phyloP scores from a whole-genome alignment of 2,797 vertebrate species.

The Sparus aurata region DNA sequence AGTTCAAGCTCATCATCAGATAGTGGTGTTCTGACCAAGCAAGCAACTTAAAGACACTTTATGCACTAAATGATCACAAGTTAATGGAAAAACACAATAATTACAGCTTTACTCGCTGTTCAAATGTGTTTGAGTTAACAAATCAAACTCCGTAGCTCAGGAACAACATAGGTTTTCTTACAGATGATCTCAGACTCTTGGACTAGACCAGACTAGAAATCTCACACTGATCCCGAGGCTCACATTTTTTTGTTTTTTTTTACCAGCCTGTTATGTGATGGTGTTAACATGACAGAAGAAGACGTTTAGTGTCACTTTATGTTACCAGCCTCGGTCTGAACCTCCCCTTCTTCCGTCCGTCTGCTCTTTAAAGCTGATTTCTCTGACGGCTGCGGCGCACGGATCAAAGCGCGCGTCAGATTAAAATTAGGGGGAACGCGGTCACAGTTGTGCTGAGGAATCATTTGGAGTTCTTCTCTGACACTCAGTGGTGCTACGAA shows the following conservation, averaged over 20 bases:
- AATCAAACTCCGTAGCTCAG: not conserved
- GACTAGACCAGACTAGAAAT: no score
- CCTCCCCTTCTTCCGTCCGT: slow-evolving; percentile 12
- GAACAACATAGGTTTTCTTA: not conserved
- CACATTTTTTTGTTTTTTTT: not conserved
- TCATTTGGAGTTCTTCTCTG: not conserved
- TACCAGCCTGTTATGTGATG: not conserved
- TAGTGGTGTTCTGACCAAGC: not conserved
- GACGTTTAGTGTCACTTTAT: slow-evolving; percentile 31
- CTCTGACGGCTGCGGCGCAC: slow-evolving; percentile 20
- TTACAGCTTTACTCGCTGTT: not conserved
- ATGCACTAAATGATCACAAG: not conserved
- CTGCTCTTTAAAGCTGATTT: slow-evolving; percentile 40
- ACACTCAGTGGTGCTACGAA: not conserved
- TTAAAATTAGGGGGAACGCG: slow-evolving; percentile 27
- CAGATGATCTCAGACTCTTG: not conserved
- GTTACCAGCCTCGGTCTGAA: slow-evolving; percentile 15
- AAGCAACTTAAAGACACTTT: not conserved
- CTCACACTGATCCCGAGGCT: slow-evolving; percentile 2
- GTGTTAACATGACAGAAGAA: slow-evolving; percentile 32
- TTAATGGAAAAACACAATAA: not conserved
- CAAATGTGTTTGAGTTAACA: not conserved
- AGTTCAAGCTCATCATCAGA: no score
- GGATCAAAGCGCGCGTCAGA: slow-evolving; percentile 49
- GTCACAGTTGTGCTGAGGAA: slow-evolving; percentile 21